phyloP scores from a whole-genome alignment of 2,797 vertebrate species.

The Sebastes cheni region DNA sequence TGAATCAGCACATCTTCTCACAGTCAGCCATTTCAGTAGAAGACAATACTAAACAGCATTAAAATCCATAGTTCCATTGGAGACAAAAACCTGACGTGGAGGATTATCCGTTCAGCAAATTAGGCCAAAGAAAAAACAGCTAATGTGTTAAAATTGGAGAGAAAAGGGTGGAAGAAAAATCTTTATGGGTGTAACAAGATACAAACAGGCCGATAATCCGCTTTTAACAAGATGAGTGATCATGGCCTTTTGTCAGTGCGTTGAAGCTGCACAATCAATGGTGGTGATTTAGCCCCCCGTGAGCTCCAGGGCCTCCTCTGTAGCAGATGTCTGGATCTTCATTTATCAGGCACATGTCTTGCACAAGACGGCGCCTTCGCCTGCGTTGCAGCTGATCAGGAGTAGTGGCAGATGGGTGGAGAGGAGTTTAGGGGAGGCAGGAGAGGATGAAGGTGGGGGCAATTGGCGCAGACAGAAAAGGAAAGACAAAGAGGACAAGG shows the following conservation, averaged over 20 bases:
- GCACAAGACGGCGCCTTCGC: constrained; percentile 52
- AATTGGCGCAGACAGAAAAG: constrained; percentile 26
- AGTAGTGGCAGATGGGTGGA: constrained; percentile 12
- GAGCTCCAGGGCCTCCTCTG: constrained; percentile 48
- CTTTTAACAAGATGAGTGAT: constrained; percentile 85
- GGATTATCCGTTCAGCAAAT: constrained; percentile 68
- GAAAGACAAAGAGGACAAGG: constrained; percentile 46
- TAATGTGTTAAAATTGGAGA: constrained; percentile 70
- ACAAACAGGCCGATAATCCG: constrained; percentile 83
- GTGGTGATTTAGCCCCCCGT: constrained; percentile 75
- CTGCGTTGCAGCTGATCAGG: constrained; percentile 33
- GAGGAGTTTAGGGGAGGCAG: constrained; percentile 1
- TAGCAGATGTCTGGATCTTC: constrained; percentile 52
- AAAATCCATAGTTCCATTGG: constrained; percentile 47
- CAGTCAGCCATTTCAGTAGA: constrained; percentile 6
- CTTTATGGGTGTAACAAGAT: constrained; percentile 80
- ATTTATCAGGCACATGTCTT: constrained; percentile 62
- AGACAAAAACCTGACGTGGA: constrained; percentile 49
- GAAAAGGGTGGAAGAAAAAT: constrained; percentile 64
- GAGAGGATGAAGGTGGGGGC: constrained; percentile 12
- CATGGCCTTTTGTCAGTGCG: constrained; percentile 77
- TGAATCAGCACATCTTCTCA: constrained; percentile 37
- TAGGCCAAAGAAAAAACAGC: constrained; percentile 64
- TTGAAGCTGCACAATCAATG: constrained; percentile 81
- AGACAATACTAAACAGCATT: constrained; percentile 30